Conservation (phyloP, 2,888 invertebrate genomes). For the Caenorhabditis wallacei region DNA sequence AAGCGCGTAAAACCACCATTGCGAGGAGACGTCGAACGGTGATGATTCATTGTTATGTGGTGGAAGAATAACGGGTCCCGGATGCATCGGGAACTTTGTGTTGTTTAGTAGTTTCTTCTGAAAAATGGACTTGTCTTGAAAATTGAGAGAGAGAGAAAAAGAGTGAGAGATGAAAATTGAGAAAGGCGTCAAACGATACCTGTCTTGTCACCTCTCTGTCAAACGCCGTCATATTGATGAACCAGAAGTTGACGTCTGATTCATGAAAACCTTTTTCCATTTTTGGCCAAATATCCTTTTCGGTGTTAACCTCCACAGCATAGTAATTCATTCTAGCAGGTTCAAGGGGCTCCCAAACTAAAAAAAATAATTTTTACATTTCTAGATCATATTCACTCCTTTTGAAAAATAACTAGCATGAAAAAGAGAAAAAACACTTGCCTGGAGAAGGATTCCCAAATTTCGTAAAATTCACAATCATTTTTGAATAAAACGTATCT, state of each 20-base stretch:
- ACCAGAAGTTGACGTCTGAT: constrained; percentile 57
- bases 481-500: constrained; percentile 44
- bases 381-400: no score
- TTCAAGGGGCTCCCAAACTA: constrained; percentile 49
- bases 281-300: constrained; percentile 34
- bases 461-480: constrained; percentile 53
- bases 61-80: constrained; percentile 41
- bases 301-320: constrained; percentile 44
- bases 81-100: constrained; percentile 28
- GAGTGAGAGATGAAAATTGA: not conserved
- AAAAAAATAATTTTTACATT: not conserved
- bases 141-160: not conserved
- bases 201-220: constrained; percentile 53
- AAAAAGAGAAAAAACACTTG: constrained; percentile 1
- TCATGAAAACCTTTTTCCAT: constrained; percentile 58
- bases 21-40: constrained; percentile 10
- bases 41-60: constrained; percentile 32
- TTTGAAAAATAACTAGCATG: not conserved
- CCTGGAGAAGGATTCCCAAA: constrained; percentile 49
- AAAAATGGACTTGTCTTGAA: constrained; percentile 1
- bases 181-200: constrained; percentile 42
- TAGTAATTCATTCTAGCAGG: constrained; percentile 54
- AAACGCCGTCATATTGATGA: constrained; percentile 60
- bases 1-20: constrained; percentile 52
- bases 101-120: constrained; percentile 16